Evolutionary conservation across 2,113 vertebrate genomes (phyloP).

Genomic region (Indicator maculatus): DNA sequence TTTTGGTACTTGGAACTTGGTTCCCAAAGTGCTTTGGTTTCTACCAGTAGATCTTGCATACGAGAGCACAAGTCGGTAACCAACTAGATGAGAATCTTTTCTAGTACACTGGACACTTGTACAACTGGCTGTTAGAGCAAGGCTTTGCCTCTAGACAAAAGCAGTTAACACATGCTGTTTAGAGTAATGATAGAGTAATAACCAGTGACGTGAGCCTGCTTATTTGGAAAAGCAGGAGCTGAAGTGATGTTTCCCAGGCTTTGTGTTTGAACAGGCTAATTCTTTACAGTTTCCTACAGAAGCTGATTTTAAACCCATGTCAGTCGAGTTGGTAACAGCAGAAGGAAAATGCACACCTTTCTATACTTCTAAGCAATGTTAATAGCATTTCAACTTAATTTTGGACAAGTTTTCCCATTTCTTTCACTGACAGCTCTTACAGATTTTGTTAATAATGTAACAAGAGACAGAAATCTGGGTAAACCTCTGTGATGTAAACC

Average conservation of each 20-base stretch:
- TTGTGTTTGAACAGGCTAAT: conserved; percentile 29
- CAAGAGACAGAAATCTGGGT: neutral
- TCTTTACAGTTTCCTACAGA: neutral
- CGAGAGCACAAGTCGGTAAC: neutral
- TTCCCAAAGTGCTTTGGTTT: neutral
- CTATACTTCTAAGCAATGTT: neutral
- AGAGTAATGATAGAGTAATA: neutral
- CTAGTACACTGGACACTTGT: neutral
- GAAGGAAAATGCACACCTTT: neutral
- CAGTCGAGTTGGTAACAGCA: neutral
- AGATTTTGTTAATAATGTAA: neutral
- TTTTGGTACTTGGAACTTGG: neutral
- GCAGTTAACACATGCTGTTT: neutral
- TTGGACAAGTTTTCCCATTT: neutral
- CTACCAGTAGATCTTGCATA: neutral
- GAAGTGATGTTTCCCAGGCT: conserved; percentile 33
- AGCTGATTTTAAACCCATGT: neutral
- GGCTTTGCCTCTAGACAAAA: neutral
- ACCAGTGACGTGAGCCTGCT: neutral
- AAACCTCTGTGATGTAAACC: accelerated
- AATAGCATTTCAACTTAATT: neutral
- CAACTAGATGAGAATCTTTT: neutral
- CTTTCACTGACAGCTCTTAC: neutral
- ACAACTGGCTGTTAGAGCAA: neutral
- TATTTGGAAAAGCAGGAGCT: conserved; percentile 2